Evolutionary conservation across 1,140 invertebrate species (phyloP).

Genomic region (Platyscapa corneri): DNA sequence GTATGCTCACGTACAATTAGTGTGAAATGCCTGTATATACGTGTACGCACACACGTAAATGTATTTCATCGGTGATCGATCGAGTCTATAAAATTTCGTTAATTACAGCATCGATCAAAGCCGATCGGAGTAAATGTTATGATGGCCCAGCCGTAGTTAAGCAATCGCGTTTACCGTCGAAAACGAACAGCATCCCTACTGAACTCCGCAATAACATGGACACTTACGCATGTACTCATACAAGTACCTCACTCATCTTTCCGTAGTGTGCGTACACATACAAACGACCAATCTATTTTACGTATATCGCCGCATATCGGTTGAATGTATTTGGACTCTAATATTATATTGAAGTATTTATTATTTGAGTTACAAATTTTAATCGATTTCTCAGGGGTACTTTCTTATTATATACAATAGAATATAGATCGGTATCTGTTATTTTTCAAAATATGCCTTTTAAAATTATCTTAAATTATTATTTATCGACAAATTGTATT

Average conservation of each 20-base stretch:
- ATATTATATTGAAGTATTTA: not conserved
- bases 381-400: not conserved
- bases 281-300: not conserved
- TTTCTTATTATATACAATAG: not conserved
- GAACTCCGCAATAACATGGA: not conserved
- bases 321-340: not conserved
- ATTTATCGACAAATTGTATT: no score
- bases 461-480: no score
- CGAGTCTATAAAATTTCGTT: slow-evolving; percentile 48
- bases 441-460: no score
- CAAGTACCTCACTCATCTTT: not conserved
- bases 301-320: not conserved
- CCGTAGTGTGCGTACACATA: not conserved
- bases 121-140: slow-evolving; percentile 28
- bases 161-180: slow-evolving; percentile 22
- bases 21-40: not conserved
- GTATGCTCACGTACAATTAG: not conserved
- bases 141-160: slow-evolving; percentile 14
- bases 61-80: slow-evolving; percentile 22
- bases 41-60: no score
- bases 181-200: slow-evolving; percentile 26
- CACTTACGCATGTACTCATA: not conserved
- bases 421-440: no score
- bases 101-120: slow-evolving; percentile 45
- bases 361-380: not conserved